These are phyloP conservation scores for Agrilus mali DNA, from an alignment of 2,888 invertebrate species.

Conservation along the genomic window DNA sequence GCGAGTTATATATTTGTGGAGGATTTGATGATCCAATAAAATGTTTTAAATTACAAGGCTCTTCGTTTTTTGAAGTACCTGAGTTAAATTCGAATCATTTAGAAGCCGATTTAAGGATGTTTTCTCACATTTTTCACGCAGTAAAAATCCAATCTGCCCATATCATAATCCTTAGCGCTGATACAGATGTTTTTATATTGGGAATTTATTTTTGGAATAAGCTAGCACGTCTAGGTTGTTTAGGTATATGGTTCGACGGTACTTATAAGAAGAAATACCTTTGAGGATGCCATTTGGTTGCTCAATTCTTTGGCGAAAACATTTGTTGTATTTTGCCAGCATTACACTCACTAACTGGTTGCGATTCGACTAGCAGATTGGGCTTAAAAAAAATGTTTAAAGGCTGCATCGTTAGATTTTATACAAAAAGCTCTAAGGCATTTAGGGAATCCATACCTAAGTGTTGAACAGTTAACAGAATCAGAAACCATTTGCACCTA, in stretches of 20 bases:
- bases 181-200: constrained; percentile 17
- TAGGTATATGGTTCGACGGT: constrained; percentile 10
- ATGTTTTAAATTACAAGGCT: constrained; percentile 11
- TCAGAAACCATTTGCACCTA: constrained; percentile 14
- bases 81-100: constrained; percentile 16
- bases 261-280: constrained; percentile 10
- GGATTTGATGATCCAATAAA: no score
- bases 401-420: constrained; percentile 15
- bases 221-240: constrained; percentile 10
- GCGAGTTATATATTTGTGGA: no score
- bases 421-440: constrained; percentile 10
- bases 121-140: constrained; percentile 17
- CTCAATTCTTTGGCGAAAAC: constrained; percentile 16
- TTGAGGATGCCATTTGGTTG: constrained; percentile 17
- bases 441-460: constrained; percentile 7
- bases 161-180: constrained; percentile 14
- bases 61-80: constrained; percentile 14
- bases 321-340: constrained; percentile 18
- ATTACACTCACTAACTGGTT: constrained; percentile 16
- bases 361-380: constrained; percentile 13
- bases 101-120: constrained; percentile 16
- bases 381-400: constrained; percentile 10
- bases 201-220: constrained; percentile 16
- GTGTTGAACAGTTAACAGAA: constrained; percentile 11
- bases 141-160: constrained; percentile 13